These are phyloP conservation scores for Byasa hedistus DNA, from an alignment of 2,888 invertebrate species.

Conservation along the genomic window DNA sequence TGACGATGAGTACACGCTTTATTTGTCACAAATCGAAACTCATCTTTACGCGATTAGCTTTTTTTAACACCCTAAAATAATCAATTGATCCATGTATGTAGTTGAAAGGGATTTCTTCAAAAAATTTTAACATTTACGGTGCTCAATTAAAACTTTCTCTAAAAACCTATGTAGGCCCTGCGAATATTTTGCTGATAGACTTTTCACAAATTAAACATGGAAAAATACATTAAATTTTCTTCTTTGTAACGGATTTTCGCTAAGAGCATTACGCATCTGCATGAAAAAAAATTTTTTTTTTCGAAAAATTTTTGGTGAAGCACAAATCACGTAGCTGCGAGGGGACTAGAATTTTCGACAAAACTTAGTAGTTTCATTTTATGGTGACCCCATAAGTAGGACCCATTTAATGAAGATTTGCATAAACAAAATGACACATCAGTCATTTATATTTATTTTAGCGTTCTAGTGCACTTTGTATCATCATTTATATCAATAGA, in stretches of 20 bases:
- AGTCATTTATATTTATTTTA: conserved; percentile 14
- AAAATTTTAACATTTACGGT: not conserved
- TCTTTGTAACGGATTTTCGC: conserved; percentile 17
- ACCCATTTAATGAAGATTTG: not conserved
- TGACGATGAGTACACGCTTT: not conserved
- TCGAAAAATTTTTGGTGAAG: not conserved
- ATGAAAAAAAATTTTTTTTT: not conserved
- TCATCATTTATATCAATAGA: conserved; percentile 1
- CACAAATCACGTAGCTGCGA: conserved; percentile 9
- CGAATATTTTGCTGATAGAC: not conserved
- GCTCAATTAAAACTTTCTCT: conserved; percentile 11
- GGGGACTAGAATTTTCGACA: not conserved
- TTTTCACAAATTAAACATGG: conserved; percentile 5
- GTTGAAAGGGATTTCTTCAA: not conserved
- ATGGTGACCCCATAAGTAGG: not conserved
- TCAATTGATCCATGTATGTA: not conserved
- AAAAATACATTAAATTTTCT: conserved; percentile 11
- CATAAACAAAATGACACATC: conserved; percentile 7
- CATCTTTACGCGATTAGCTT: not conserved
- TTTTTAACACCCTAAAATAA: not conserved
- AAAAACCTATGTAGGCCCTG: conserved; percentile 4
- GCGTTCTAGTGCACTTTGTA: conserved; percentile 7
- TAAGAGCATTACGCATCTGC: not conserved
- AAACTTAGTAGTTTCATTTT: conserved; percentile 7
- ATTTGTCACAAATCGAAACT: not conserved